Percentiles rank a stretch among this genome's conserved stretches.
Evolutionary conservation across 2,888 invertebrate genomes (phyloP).

Genomic region (Exocentrus adspersus): DNA sequence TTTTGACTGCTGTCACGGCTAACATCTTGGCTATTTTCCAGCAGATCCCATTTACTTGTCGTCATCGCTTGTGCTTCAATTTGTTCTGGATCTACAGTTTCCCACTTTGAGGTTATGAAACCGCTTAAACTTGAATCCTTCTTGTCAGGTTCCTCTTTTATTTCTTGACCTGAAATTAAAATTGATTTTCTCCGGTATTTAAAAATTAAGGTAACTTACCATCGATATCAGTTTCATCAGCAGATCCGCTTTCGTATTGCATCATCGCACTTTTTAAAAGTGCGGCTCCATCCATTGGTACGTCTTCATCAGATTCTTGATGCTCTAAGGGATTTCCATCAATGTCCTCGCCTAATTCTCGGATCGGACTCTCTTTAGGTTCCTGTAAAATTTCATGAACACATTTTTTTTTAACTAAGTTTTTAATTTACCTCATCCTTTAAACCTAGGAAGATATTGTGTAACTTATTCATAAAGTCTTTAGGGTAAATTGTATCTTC

Average conservation of each 20-base stretch:
- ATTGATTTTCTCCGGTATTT: too few relatives aligned
- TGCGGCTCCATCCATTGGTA: slow-evolving; percentile 84
- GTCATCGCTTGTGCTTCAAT: slow-evolving; percentile 85
- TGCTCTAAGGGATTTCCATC: slow-evolving; percentile 75
- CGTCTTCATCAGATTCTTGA: slow-evolving; percentile 69
- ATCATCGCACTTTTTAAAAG: slow-evolving; percentile 77
- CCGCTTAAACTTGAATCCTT: slow-evolving; percentile 67
- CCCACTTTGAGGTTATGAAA: slow-evolving; percentile 96
- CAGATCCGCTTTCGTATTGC: slow-evolving; percentile 58
- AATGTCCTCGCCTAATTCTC: slow-evolving; percentile 63
- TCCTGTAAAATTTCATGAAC: slow-evolving; percentile 36
- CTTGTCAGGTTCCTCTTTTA: slow-evolving; percentile 52
- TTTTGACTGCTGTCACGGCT: slow-evolving; percentile 60
- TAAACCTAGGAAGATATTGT: slow-evolving; percentile 91
- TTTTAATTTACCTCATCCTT: slow-evolving; percentile 53
- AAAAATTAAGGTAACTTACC: slow-evolving; percentile 65
- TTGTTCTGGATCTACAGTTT: slow-evolving; percentile 91
- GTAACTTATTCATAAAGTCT: slow-evolving; percentile 87
- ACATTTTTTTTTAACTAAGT: neutral
- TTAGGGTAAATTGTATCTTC: slow-evolving; percentile 98
- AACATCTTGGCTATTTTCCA: slow-evolving; percentile 67
- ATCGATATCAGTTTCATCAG: slow-evolving; percentile 71
- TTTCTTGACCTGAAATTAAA: slow-evolving; percentile 53
- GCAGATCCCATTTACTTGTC: slow-evolving; percentile 87
- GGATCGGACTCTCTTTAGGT: slow-evolving; percentile 28